Conservation (phyloP, 2,888 invertebrate species). For the Lydus trimaculatus region DNA sequence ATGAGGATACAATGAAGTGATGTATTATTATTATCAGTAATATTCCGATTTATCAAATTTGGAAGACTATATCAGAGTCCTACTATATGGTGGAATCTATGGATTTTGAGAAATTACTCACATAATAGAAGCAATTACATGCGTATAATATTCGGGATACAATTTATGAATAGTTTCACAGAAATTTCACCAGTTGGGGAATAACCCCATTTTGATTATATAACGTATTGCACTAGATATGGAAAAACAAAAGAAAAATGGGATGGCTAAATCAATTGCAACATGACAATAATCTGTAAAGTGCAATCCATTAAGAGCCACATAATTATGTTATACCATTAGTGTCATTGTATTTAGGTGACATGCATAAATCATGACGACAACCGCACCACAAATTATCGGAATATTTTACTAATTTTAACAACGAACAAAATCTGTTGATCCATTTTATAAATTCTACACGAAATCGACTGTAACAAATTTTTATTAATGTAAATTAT, state of each 20-base stretch:
- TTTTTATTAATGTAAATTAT: constrained; percentile 22
- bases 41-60: constrained; percentile 9
- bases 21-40: constrained; percentile 3
- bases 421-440: constrained; percentile 25
- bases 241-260: not conserved
- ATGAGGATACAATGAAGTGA: not conserved
- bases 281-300: constrained; percentile 38
- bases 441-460: constrained; percentile 20
- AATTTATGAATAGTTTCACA: not conserved
- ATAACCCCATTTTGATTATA: not conserved
- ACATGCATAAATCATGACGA: constrained; percentile 44
- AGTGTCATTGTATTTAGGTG: constrained; percentile 49
- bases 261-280: constrained; percentile 20
- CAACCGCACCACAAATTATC: constrained; percentile 41
- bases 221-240: too few relatives aligned
- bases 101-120: not conserved
- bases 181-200: not conserved
- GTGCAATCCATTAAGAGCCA: constrained; percentile 51
- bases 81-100: not conserved
- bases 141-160: not conserved
- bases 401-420: constrained; percentile 32
- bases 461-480: constrained; percentile 17
- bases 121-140: not conserved
- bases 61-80: not conserved
- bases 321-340: constrained; percentile 52